Evolutionary conservation across 2,113 vertebrate species (phyloP), one percentile per base, ranked within the genome.

Genomic region (Chloropsis cyanopogon): DNA sequence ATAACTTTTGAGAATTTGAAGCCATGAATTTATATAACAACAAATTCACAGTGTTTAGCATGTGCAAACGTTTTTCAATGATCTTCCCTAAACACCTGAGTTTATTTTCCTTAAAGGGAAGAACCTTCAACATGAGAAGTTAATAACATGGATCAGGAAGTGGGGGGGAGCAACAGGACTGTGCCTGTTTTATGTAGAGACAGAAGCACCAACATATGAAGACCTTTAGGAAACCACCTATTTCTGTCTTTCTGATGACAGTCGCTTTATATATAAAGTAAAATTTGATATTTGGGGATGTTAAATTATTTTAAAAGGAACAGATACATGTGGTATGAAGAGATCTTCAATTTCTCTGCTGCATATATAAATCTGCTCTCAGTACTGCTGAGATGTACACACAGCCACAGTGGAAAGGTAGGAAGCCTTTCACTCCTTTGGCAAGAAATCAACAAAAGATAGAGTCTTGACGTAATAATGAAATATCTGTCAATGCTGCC

Each of bases 1-100:
- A 52, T 70, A 95, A 93, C 82, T 95, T 91, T 56, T 4, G 4
- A 88, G 85, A 88, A 80, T 94, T 82, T 90, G 89, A 92, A 94
- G 73, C n/a, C 78, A 61, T 82, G 46, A 91, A 92, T 92, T 87
- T 92, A 77, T 69, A 46, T 85, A 92, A 92, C 64, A 94, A 84
- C 64, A 93, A 87, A 92, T 57, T 82, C 86, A 47, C 50, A 31
- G 25, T 53, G 39, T 80, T 90, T 87, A 93, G 47, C 20, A 63
- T 12, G 7, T 42, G 14, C 47, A 87, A 91, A 93, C 0, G 2
- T 37, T 91, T 92, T 82, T 63, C 73, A 72, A 1, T 44, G 54
- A 80, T 91, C 63, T 77, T 70, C 73, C 35, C 66, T 85, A 60
- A 88, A 95, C 85, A 90, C 12, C 26, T 70, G 76, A 73, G 46